A percentile compares a stretch with the other conserved stretches of the same genome.
Conservation (phyloP, 2,888 invertebrate species). For the Cylindroiulus punctatus region DNA sequence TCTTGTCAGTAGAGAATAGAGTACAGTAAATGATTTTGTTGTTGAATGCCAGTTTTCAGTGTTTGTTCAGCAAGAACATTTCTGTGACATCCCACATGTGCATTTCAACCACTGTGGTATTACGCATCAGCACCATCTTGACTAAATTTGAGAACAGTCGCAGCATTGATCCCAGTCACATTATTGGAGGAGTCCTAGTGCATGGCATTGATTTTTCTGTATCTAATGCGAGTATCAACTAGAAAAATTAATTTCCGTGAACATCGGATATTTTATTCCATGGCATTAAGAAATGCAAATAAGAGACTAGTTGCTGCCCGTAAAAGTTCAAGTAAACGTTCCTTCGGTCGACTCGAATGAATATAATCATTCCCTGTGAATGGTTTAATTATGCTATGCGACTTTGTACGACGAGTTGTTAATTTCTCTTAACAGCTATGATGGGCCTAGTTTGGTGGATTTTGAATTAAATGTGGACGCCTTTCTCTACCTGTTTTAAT, state of each 20-base stretch:
- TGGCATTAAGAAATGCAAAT: not conserved
- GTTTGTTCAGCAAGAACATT: not conserved
- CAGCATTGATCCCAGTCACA: not conserved
- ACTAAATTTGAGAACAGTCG: not conserved
- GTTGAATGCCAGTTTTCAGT: not conserved
- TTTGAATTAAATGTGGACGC: not conserved
- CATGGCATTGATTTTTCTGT: not conserved
- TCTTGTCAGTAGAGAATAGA: not conserved
- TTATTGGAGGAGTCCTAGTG: not conserved
- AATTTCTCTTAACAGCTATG: not conserved
- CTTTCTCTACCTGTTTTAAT: not conserved
- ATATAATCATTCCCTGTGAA: no score
- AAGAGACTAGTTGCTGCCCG: not conserved
- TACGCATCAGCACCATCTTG: not conserved
- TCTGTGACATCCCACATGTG: constrained; percentile 7
- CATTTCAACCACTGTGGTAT: not conserved
- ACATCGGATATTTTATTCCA: not conserved
- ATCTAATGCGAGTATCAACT: not conserved
- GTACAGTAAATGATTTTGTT: not conserved
- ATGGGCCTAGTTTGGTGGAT: not conserved
- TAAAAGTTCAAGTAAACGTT: not conserved
- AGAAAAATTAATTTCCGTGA: not conserved
- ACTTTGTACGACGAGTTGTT: not conserved
- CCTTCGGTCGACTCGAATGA: not conserved
- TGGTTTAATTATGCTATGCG: no score